Conservation (phyloP, 2,888 invertebrate species). For the Bembecia ichneumoniformis region DNA sequence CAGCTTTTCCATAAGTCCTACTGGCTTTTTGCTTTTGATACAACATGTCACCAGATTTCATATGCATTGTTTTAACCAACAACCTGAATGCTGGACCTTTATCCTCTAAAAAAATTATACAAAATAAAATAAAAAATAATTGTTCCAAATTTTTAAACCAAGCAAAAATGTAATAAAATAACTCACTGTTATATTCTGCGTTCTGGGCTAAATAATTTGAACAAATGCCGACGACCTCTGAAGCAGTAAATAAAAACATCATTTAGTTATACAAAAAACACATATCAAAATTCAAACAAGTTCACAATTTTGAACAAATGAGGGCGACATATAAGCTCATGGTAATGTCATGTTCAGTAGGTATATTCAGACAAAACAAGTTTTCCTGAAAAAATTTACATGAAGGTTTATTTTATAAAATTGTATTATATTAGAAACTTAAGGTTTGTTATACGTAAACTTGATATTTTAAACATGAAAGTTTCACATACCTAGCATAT, state of each 20-base stretch:
- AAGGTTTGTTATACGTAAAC: no score
- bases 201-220: constrained; percentile 45
- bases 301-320: no score
- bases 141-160: background rate
- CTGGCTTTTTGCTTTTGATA: constrained; percentile 31
- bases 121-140: background rate
- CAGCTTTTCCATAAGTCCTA: constrained; percentile 31
- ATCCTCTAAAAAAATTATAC: constrained; percentile 27
- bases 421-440: no score
- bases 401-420: no score
- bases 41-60: constrained; percentile 25
- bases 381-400: no score
- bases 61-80: constrained; percentile 32
- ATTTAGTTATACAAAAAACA: background rate
- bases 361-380: no score
- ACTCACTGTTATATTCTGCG: constrained; percentile 52
- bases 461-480: no score
- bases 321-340: no score
- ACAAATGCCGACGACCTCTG: constrained; percentile 47
- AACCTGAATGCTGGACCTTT: constrained; percentile 47
- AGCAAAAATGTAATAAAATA: background rate
- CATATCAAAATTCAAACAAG: background rate
- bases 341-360: no score
- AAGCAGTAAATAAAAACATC: constrained; percentile 16
- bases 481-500: no score